A percentile compares a stretch with the other conserved stretches of the same genome.
phyloP scores from a whole-genome alignment of 2,797 vertebrate genomes.

The Ptychadena robeensis region DNA sequence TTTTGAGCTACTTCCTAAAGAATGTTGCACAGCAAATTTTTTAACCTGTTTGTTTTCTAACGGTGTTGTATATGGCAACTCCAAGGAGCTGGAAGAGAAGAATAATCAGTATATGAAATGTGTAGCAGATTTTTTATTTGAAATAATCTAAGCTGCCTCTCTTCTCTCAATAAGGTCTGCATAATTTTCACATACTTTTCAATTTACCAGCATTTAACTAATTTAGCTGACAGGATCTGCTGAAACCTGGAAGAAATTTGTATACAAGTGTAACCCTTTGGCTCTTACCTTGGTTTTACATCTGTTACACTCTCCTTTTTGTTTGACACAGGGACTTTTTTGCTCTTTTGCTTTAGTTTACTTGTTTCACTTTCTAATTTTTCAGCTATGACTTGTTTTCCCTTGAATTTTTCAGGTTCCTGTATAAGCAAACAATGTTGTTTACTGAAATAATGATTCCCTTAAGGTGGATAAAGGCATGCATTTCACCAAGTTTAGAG shows the following conservation, averaged over 20 bases:
- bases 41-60: constrained; percentile 92
- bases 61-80: constrained; percentile 85
- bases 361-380: constrained; percentile 84
- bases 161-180: neutral
- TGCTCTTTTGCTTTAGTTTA: constrained; percentile 85
- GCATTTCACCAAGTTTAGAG: neutral
- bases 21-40: constrained; percentile 79
- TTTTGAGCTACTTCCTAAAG: constrained; percentile 80
- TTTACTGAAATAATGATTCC: too few relatives aligned
- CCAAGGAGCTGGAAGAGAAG: constrained; percentile 84
- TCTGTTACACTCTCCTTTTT: constrained; percentile 88
- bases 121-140: neutral
- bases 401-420: constrained; percentile 93
- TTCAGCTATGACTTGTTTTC: constrained; percentile 76
- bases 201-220: too few relatives aligned
- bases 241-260: too few relatives aligned
- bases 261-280: too few relatives aligned
- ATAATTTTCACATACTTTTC: neutral
- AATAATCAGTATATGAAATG: neutral
- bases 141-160: neutral
- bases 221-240: neutral
- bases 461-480: neutral
- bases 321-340: constrained; percentile 77
- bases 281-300: constrained; percentile 85
- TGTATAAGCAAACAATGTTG: constrained; percentile 65